These are phyloP conservation scores for Anastrepha obliqua DNA, from an alignment of 1,140 invertebrate genomes.

Conservation along the genomic window DNA sequence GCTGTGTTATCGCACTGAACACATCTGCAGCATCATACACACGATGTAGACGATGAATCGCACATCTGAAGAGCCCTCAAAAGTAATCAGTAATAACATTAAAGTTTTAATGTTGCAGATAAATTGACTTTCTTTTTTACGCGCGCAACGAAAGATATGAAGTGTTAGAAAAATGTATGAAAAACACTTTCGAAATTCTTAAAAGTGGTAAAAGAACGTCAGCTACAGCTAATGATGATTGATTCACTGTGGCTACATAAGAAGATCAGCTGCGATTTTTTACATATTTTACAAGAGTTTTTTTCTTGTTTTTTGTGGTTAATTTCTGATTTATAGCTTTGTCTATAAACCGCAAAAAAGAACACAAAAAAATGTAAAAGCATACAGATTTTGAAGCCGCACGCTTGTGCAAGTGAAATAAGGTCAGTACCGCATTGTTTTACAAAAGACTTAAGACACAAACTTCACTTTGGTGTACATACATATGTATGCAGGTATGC, in stretches of 20 bases:
- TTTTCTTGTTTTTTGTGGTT: not conserved
- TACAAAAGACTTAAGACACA: constrained; percentile 39
- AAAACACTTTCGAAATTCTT: constrained; percentile 38
- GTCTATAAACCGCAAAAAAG: not conserved
- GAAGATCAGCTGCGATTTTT: not conserved
- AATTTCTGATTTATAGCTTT: not conserved
- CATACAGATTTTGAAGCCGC: not conserved
- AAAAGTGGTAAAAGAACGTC: constrained; percentile 20
- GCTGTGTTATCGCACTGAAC: not conserved
- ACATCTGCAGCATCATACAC: not conserved
- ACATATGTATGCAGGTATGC: not conserved
- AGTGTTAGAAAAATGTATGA: not conserved
- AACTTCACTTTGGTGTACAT: not conserved
- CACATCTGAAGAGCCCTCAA: not conserved
- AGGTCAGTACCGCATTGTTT: not conserved
- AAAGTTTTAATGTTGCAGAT: not conserved
- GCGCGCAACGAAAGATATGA: not conserved
- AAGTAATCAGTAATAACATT: not conserved
- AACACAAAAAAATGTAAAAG: not conserved
- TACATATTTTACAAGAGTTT: not conserved
- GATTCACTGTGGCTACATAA: not conserved
- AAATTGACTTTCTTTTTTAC: constrained; percentile 19
- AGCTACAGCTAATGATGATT: constrained; percentile 37
- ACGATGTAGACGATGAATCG: not conserved
- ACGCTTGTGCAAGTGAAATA: not conserved